phyloP scores from a whole-genome alignment of 1,140 invertebrate genomes.

The Pseudomyrmex pallidus region DNA sequence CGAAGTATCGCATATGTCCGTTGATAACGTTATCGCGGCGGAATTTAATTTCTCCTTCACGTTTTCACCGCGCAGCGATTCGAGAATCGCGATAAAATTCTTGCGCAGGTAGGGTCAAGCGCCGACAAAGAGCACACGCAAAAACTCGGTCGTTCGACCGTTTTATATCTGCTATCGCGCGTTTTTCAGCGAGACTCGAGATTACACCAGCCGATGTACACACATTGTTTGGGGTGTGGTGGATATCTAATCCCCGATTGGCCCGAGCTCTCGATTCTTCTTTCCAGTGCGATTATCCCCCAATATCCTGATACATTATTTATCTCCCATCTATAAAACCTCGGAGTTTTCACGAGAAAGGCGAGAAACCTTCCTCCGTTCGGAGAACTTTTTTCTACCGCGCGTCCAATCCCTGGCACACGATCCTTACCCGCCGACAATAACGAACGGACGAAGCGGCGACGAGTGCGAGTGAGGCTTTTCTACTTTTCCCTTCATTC shows the following conservation, averaged over 20 bases:
- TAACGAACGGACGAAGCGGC: constrained; percentile 60
- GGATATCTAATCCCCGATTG: constrained; percentile 54
- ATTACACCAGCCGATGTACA: constrained; percentile 20
- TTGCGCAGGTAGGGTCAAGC: neutral
- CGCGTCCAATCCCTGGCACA: constrained; percentile 55
- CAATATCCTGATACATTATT: constrained; percentile 78
- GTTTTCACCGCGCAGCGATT: constrained; percentile 1
- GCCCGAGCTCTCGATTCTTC: constrained; percentile 61
- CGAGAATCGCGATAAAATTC: constrained; percentile 46
- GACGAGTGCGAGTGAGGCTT: constrained; percentile 62
- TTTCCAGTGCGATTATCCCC: constrained; percentile 72
- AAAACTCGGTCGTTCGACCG: neutral
- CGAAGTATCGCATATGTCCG: neutral
- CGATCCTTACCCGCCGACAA: constrained; percentile 61
- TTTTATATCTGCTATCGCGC: constrained; percentile 54
- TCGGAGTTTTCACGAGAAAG: constrained; percentile 66
- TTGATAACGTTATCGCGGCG: constrained; percentile 33
- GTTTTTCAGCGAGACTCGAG: constrained; percentile 20
- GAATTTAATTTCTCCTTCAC: constrained; percentile 49
- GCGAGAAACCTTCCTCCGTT: constrained; percentile 60
- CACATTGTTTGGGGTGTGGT: constrained; percentile 25
- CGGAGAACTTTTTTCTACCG: constrained; percentile 64
- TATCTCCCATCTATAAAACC: constrained; percentile 68
- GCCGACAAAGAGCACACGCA: neutral
- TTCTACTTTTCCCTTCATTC: constrained; percentile 57